phyloP scores from a whole-genome alignment of 2,113 vertebrate genomes.

The Vombatus ursinus region DNA sequence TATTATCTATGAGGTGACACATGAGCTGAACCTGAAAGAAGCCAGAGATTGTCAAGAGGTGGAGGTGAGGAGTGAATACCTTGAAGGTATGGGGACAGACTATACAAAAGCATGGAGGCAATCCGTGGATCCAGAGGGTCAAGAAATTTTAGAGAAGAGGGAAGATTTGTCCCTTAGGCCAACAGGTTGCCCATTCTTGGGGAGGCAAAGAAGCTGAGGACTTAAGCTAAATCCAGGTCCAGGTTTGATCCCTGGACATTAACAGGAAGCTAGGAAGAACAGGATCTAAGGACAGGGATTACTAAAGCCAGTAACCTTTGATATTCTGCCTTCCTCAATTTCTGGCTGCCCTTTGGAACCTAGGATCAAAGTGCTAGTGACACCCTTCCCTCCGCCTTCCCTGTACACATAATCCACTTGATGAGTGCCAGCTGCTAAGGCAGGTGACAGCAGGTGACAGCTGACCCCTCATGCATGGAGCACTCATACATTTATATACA shows the following conservation, averaged over 20 bases:
- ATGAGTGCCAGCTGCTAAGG: neutral
- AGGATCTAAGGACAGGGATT: neutral
- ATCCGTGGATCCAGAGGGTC: neutral
- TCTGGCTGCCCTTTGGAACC: neutral
- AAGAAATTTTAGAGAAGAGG: neutral
- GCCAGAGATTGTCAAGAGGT: neutral
- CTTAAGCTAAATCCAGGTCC: neutral
- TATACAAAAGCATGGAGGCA: neutral
- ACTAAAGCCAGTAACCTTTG: neutral
- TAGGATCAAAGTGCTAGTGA: neutral
- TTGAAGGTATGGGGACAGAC: neutral
- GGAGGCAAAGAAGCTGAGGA: neutral
- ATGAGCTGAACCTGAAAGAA: neutral
- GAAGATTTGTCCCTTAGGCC: neutral
- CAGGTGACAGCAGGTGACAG: neutral
- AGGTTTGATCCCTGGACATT: neutral
- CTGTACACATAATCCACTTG: neutral
- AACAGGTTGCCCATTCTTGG: neutral
- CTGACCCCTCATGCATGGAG: neutral
- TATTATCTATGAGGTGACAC: neutral
- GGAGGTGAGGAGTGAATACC: neutral
- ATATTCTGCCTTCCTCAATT: neutral
- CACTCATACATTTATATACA: neutral
- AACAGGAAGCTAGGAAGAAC: neutral
- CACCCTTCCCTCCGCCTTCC: neutral